Evolutionary conservation across 2,888 invertebrate species (phyloP).

Genomic region (Abrostola tripartita): DNA sequence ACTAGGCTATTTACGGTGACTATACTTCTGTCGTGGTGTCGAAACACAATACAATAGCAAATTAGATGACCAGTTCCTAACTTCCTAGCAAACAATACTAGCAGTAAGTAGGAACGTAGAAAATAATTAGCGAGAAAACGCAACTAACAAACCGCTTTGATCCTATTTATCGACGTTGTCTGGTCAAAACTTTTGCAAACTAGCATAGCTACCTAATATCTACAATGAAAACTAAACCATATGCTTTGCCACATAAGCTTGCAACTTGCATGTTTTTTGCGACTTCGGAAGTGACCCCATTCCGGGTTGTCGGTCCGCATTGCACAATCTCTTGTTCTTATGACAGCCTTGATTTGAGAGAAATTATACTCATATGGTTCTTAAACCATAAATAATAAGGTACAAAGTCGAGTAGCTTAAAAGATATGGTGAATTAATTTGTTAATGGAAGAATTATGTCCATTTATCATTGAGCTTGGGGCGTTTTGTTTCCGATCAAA

Average conservation of each 20-base stretch:
- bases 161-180: slow-evolving; percentile 29
- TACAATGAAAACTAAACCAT: slow-evolving; percentile 27
- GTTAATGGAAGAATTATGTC: slow-evolving; percentile 38
- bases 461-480: slow-evolving; percentile 23
- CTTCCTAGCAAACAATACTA: slow-evolving; percentile 4
- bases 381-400: slow-evolving; percentile 26
- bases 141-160: slow-evolving; percentile 38
- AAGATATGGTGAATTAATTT: slow-evolving; percentile 34
- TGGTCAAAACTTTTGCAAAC: slow-evolving; percentile 49
- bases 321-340: slow-evolving; percentile 65
- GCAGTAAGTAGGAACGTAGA: slow-evolving; percentile 3
- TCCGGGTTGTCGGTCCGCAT: slow-evolving; percentile 56
- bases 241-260: not conserved
- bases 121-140: slow-evolving; percentile 36
- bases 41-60: not conserved
- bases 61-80: slow-evolving; percentile 2
- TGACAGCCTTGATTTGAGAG: slow-evolving; percentile 55
- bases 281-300: slow-evolving; percentile 73
- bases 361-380: slow-evolving; percentile 47
- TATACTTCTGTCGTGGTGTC: not conserved
- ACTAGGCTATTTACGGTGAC: too few species aligned
- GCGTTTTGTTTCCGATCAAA: slow-evolving; percentile 31
- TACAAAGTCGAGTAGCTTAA: slow-evolving; percentile 19
- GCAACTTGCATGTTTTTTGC: slow-evolving; percentile 16
- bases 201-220: slow-evolving; percentile 25